phyloP scores from a whole-genome alignment of 2,113 vertebrate species.

The Chunga burmeisteri region DNA sequence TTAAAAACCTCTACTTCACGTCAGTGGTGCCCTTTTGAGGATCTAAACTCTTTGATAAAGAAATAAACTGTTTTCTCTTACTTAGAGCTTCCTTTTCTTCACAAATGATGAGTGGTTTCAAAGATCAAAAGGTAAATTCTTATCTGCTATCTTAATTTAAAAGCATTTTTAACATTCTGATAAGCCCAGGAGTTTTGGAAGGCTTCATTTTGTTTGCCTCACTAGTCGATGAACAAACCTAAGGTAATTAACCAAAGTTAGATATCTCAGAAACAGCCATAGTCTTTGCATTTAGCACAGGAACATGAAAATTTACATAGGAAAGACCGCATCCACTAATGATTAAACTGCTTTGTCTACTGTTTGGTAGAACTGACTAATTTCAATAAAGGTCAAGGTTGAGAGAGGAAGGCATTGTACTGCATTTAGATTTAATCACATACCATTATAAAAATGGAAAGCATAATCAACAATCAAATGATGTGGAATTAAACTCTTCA shows the following conservation, averaged over 20 bases:
- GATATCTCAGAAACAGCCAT: neutral
- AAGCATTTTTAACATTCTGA: neutral
- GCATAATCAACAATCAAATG: neutral
- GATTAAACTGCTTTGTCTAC: neutral
- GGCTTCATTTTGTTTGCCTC: neutral
- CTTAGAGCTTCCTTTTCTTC: neutral
- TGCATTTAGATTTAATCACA: neutral
- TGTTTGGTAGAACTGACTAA: neutral
- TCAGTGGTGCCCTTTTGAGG: constrained; percentile 15
- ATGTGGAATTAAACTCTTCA: neutral
- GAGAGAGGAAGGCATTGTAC: neutral
- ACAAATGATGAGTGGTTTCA: neutral
- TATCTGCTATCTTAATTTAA: constrained; percentile 11
- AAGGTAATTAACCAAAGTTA: neutral
- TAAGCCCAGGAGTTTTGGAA: neutral
- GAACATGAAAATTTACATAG: neutral
- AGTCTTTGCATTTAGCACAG: neutral
- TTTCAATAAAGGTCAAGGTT: neutral
- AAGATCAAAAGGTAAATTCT: constrained; percentile 39
- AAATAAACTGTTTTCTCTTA: constrained; percentile 26
- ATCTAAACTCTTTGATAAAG: constrained; percentile 14
- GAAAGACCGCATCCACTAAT: neutral
- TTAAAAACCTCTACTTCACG: constrained; percentile 40
- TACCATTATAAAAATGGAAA: neutral
- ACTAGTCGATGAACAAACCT: neutral